These are phyloP conservation scores for Tortrix viridana DNA, from an alignment of 2,888 invertebrate genomes.

Conservation along the genomic window DNA sequence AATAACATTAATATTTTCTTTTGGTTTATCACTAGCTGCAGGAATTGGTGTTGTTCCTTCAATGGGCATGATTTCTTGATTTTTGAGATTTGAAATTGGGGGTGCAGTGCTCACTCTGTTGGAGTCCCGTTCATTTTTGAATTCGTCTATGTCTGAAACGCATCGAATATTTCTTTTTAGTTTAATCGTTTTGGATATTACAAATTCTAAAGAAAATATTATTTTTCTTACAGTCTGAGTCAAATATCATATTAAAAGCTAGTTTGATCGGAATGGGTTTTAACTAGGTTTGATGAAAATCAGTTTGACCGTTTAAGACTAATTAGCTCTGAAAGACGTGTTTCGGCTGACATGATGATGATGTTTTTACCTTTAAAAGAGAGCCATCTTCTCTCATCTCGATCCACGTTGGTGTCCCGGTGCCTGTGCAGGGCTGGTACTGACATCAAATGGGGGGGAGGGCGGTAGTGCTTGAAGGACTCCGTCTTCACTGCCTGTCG, in stretches of 20 bases:
- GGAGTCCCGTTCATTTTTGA: slow-evolving; percentile 50
- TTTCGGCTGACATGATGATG: too few relatives aligned
- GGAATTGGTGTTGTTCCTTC: neutral
- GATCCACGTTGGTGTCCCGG: slow-evolving; percentile 77
- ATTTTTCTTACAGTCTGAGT: neutral
- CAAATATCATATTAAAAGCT: too few relatives aligned
- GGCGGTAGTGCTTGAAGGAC: slow-evolving; percentile 61
- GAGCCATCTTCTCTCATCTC: slow-evolving; percentile 77
- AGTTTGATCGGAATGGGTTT: too few relatives aligned
- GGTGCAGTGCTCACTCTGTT: slow-evolving; percentile 12
- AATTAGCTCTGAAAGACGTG: too few relatives aligned
- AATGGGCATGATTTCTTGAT: neutral
- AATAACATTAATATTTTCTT: neutral
- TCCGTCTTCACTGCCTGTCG: slow-evolving; percentile 69
- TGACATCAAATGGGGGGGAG: slow-evolving; percentile 66
- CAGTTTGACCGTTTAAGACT: too few relatives aligned
- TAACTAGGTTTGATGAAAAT: too few relatives aligned
- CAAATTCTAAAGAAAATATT: neutral
- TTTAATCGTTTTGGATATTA: neutral
- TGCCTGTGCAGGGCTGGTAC: slow-evolving; percentile 71
- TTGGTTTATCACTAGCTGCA: neutral
- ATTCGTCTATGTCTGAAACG: slow-evolving; percentile 69
- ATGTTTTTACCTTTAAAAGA: slow-evolving; percentile 73
- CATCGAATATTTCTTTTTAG: neutral
- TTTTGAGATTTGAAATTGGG: slow-evolving; percentile 9